Conservation (phyloP, 2,797 vertebrate species). For the Streptopelia turtur region DNA sequence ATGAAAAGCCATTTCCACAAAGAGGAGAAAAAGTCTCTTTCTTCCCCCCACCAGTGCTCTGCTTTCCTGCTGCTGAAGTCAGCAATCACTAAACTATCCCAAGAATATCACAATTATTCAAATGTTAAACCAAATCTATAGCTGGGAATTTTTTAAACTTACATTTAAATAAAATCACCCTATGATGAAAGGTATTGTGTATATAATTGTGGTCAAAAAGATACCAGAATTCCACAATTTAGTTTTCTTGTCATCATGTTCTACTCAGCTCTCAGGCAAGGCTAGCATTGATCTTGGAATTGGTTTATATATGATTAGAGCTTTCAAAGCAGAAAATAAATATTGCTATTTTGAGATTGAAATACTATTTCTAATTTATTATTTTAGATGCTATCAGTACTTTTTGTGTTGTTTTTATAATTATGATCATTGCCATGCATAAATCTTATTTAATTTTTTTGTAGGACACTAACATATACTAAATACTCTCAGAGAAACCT, state of each 20-base stretch:
- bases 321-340: not conserved
- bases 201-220: not conserved
- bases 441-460: not conserved
- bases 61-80: not conserved
- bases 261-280: not conserved
- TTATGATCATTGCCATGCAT: not conserved
- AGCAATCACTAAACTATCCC: not conserved
- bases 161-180: not conserved
- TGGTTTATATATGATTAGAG: not conserved
- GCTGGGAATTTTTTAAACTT: not conserved
- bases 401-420: not conserved
- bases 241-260: not conserved
- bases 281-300: not conserved
- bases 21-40: not conserved
- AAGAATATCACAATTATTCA: not conserved
- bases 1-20: fast-evolving
- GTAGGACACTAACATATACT: not conserved
- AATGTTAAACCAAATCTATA: not conserved
- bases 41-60: fast-evolving
- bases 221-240: not conserved
- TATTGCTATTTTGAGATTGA: not conserved
- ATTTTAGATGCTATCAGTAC: not conserved
- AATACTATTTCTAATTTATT: not conserved
- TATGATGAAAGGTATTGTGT: not conserved
- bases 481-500: not conserved